Evolutionary conservation across 2,797 vertebrate species (phyloP).

Genomic region (Pseudochirops cupreus): DNA sequence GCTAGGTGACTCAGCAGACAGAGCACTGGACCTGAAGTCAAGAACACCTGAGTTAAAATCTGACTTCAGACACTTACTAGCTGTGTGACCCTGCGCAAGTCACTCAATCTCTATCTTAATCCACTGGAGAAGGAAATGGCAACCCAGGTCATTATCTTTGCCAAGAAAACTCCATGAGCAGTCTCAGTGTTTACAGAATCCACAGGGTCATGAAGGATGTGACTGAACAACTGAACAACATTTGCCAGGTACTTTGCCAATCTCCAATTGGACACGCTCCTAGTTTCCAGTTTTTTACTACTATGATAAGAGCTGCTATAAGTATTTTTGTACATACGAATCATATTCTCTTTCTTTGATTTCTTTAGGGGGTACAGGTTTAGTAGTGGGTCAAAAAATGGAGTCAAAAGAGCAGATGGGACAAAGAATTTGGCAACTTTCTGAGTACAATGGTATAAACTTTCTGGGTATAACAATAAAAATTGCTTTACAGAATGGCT

Average conservation of each 20-base stretch:
- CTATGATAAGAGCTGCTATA: background rate
- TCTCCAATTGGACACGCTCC: background rate
- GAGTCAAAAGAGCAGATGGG: background rate
- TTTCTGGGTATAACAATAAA: background rate
- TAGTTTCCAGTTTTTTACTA: background rate
- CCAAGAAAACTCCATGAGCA: background rate
- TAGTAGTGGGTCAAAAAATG: background rate
- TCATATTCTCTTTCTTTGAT: background rate
- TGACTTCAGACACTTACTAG: background rate
- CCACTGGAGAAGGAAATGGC: background rate
- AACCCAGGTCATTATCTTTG: background rate
- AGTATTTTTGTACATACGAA: background rate
- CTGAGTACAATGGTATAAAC: background rate
- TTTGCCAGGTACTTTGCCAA: background rate
- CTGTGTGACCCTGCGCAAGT: background rate
- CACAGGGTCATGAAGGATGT: no score
- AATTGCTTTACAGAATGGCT: background rate
- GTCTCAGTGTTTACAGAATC: no score
- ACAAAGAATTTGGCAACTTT: background rate
- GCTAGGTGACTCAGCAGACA: background rate
- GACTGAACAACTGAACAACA: no score
- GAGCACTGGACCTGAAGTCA: background rate
- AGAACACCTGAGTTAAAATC: background rate
- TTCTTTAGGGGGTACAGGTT: background rate
- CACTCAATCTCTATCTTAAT: background rate